Base-by-base conservation (phyloP, 2,113 vertebrate genomes). In the Pterophyllum scalare region DNA sequence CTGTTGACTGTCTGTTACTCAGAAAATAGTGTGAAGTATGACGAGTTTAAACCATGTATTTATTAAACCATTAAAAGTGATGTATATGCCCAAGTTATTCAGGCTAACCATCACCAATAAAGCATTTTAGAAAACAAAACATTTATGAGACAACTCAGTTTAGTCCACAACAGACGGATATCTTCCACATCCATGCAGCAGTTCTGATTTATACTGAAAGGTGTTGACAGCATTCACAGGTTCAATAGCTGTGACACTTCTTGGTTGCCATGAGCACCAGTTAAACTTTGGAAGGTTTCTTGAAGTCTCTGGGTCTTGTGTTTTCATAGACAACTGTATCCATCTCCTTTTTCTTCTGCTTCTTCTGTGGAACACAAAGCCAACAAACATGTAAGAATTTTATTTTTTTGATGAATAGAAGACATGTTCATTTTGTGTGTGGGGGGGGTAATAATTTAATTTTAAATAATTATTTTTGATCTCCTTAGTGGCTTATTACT, bases 311-410 rank as follows among this genome's bases (percentile, higher is more conserved):
- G 1, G 46, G 77, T 81, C 77, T 61, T 13, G 43, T 79, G 79
- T 88, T 88, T 46, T 24, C 7, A 4, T 88, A 88, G 6, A 75
- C 10, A 1, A 12, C 65, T 7, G 31, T 20, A 4, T 75, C 59
- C 5, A 70, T 76, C 6, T 88, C 56, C 1, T 82, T 13, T 46
- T 3, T 60, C 83, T 58, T 85, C 64, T 28, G 13, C 67, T 79
- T 88, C 57, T 22, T 70, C 87, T 88, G 60, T 20, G 20, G 33
- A 43, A 49, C 1, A 43, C 24, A 70, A 70, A 49, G 11, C 15
- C 38, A 14, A 56, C 31, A 58, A 13, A 70, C 4, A 33, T 22
- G 22, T 26, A 17, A 15, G 20, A 17, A 58, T 58, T 35, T 22
- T n/a, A 6, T 1, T 58, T 75, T 56, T 57, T 46, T 19, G 40